These are phyloP conservation scores for Mus spicilegus DNA, from an alignment of 2,113 vertebrate genomes.

Conservation along the genomic window DNA sequence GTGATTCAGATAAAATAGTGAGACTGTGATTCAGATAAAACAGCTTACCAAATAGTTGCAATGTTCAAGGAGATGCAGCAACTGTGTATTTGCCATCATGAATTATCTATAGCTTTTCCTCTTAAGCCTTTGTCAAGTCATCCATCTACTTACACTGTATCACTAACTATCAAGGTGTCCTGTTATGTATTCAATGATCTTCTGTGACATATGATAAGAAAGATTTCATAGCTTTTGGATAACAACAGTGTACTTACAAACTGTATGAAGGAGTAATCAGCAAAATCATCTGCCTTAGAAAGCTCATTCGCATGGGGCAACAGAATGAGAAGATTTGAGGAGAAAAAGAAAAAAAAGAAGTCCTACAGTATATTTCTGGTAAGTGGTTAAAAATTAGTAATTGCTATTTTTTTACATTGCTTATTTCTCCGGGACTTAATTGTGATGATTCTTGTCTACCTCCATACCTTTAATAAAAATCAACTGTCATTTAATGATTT, in stretches of 20 bases:
- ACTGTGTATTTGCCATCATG: not conserved
- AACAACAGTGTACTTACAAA: not conserved
- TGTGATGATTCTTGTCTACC: not conserved
- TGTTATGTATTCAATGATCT: not conserved
- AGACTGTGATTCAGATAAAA: not conserved
- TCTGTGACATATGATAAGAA: not conserved
- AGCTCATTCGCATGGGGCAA: not conserved
- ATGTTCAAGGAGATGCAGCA: not conserved
- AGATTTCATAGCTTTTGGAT: not conserved
- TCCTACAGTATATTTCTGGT: not conserved
- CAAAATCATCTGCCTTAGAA: not conserved
- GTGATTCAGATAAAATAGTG: not conserved
- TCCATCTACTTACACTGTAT: accelerated
- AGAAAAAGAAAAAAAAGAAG: not conserved
- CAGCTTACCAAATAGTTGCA: not conserved
- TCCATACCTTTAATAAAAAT: not conserved
- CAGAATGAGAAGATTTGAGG: not conserved
- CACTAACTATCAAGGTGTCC: not conserved
- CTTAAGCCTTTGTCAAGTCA: not conserved
- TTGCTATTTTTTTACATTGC: not conserved
- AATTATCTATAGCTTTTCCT: not conserved
- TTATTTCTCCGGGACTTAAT: not conserved
- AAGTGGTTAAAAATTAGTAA: not conserved
- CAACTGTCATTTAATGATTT: not conserved
- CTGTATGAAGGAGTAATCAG: not conserved